phyloP scores from a whole-genome alignment of 2,888 invertebrate species.

The Gonocerus acuteangulatus region DNA sequence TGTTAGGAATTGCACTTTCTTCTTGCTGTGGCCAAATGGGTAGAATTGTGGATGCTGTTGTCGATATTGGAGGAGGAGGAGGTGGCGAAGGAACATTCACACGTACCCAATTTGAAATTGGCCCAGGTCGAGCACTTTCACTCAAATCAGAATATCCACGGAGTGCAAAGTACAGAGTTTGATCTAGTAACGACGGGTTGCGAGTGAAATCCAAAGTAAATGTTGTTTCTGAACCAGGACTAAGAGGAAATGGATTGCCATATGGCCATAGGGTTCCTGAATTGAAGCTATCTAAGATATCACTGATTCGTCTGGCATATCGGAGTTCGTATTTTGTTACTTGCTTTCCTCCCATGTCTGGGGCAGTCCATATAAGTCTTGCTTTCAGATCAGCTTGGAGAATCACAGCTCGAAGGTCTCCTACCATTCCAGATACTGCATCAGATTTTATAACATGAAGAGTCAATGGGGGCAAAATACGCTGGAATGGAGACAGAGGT shows the following conservation, averaged over 20 bases:
- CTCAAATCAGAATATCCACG: constrained; percentile 47
- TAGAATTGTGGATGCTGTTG: constrained; percentile 39
- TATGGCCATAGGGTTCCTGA: constrained; percentile 46
- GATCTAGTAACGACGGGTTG: constrained; percentile 46
- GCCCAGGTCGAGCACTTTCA: constrained; percentile 43
- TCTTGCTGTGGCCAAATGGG: constrained; percentile 43
- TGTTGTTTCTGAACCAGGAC: constrained; percentile 49
- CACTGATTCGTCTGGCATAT: constrained; percentile 44
- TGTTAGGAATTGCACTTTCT: constrained; percentile 43
- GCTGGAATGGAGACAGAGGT: constrained; percentile 49
- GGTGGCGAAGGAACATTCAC: constrained; percentile 49
- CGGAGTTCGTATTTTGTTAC: constrained; percentile 50
- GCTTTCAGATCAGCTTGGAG: constrained; percentile 47
- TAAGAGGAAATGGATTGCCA: constrained; percentile 46
- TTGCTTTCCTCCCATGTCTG: constrained; percentile 50
- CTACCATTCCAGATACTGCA: constrained; percentile 45
- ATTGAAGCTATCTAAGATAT: constrained; percentile 38
- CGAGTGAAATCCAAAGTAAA: constrained; percentile 47
- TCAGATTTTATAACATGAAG: constrained; percentile 42
- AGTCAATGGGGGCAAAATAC: constrained; percentile 48
- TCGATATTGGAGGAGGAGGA: constrained; percentile 47
- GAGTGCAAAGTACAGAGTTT: constrained; percentile 50
- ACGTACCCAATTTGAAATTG: constrained; percentile 50
- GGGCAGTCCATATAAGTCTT: constrained; percentile 53
- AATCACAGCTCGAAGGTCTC: constrained; percentile 49